Evolutionary conservation across 2,888 invertebrate species (phyloP).

Genomic region (Yponomeuta evonymella): DNA sequence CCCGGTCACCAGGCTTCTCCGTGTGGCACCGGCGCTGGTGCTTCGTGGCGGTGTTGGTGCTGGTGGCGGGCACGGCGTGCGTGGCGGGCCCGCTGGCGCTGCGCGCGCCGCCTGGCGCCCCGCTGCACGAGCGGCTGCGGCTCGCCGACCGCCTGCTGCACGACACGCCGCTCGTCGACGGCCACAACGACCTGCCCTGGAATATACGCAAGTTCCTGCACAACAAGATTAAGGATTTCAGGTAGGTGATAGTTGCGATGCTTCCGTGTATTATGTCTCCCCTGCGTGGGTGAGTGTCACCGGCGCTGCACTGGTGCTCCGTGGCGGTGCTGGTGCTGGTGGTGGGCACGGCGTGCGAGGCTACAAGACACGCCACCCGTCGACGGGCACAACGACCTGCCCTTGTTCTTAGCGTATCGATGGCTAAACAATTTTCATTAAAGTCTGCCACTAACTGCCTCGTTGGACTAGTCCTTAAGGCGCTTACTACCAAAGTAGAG

Average conservation of each 20-base stretch:
- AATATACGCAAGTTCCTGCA: conserved; percentile 93
- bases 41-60: conserved; percentile 83
- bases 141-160: conserved; percentile 83
- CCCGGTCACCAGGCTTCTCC: conserved; percentile 45
- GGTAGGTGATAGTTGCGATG: conserved; percentile 51
- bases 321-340: conserved; percentile 84
- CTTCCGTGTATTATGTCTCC: not conserved
- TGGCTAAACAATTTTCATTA: too few relatives aligned
- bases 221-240: conserved; percentile 90
- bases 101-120: conserved; percentile 85
- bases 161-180: conserved; percentile 87
- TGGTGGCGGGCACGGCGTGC: conserved; percentile 86
- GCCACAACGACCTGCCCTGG: conserved; percentile 94
- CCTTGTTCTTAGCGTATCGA: conserved; percentile 70
- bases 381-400: conserved; percentile 93
- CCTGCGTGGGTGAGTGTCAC: conserved; percentile 65
- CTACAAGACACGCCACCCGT: conserved; percentile 86
- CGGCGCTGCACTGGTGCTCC: conserved; percentile 87
- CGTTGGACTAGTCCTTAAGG: too few relatives aligned
- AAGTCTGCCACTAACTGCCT: too few relatives aligned
- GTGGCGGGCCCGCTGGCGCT: conserved; percentile 87
- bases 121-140: conserved; percentile 84
- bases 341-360: conserved; percentile 85
- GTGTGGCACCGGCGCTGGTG: conserved; percentile 82
- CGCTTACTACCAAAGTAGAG: too few relatives aligned